Evolutionary conservation across 2,888 invertebrate species (phyloP).

Genomic region (Trichacis sp.): DNA sequence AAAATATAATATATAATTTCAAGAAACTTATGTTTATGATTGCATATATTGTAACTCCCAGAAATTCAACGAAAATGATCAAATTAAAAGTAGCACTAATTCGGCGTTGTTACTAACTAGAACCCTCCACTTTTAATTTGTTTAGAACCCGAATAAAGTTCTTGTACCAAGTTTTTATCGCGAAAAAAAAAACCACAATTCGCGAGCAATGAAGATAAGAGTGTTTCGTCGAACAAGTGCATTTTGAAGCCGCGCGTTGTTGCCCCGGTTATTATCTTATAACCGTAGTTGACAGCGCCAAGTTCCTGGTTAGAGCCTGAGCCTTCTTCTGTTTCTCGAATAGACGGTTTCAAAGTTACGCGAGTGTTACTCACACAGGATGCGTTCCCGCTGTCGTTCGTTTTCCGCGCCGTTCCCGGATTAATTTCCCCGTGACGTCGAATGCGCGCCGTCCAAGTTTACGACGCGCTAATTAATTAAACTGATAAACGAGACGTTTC

Average conservation of each 20-base stretch:
- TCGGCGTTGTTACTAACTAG: no score
- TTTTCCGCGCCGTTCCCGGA: conserved; percentile 35
- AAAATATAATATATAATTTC: no score
- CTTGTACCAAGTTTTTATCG: no score
- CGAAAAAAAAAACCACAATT: no score
- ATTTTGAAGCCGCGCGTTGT: background rate
- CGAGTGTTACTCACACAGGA: conserved; percentile 22
- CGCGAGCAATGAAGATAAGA: no score
- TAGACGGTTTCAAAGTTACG: conserved; percentile 32
- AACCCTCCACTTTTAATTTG: no score
- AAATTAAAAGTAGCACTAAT: no score
- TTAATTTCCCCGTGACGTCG: conserved; percentile 39
- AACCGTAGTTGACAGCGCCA: conserved; percentile 21
- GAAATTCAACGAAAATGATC: no score
- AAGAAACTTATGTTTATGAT: no score
- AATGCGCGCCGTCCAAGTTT: conserved; percentile 49
- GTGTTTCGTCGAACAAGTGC: no score
- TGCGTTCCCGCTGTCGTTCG: conserved; percentile 26
- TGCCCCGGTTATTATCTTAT: conserved; percentile 5
- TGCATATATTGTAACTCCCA: no score
- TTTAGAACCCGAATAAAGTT: no score
- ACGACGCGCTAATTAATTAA: conserved; percentile 59
- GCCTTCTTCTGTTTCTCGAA: conserved; percentile 16
- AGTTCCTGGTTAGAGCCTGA: background rate
- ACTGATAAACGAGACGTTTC: conserved; percentile 55